Percentiles rank a stretch among this genome's conserved stretches.
Conservation (phyloP, 2,113 vertebrate species). For the Pseudopodoces humilis region DNA sequence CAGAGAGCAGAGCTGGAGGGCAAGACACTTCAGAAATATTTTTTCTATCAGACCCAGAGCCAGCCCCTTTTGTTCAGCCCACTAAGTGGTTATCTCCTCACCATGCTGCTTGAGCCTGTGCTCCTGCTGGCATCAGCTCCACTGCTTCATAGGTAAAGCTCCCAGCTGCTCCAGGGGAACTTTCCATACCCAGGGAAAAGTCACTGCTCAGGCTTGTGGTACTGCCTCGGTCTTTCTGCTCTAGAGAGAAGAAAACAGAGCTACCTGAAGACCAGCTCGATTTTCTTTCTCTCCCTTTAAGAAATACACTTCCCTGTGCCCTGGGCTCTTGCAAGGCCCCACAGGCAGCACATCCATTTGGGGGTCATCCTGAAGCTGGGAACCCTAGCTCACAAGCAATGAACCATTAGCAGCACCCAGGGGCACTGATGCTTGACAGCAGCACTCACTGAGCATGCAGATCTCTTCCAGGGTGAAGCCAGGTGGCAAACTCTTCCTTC, state of each 20-base stretch:
- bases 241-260: constrained; percentile 70
- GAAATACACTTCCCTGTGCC: neutral
- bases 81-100: constrained; percentile 62
- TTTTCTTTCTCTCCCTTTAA: neutral
- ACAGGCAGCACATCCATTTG: neutral
- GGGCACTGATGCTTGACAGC: neutral
- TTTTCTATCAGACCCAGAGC: neutral
- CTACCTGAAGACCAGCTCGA: neutral
- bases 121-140: constrained; percentile 81
- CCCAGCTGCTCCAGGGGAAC: constrained; percentile 78
- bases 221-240: constrained; percentile 89
- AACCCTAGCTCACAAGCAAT: neutral
- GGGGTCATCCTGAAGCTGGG: neutral
- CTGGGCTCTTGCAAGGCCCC: neutral
- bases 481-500: constrained; percentile 90
- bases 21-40: neutral
- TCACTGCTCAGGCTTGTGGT: constrained; percentile 94
- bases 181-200: constrained; percentile 93
- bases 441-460: constrained; percentile 90
- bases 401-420: neutral
- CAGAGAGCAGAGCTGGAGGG: neutral
- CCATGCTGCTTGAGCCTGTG: constrained; percentile 84
- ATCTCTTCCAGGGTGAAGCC: constrained; percentile 92
- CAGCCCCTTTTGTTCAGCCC: neutral
- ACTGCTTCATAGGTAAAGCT: constrained; percentile 82